These are phyloP conservation scores for Papilio polyxenes DNA, from an alignment of 1,140 invertebrate genomes.

Conservation along the genomic window DNA sequence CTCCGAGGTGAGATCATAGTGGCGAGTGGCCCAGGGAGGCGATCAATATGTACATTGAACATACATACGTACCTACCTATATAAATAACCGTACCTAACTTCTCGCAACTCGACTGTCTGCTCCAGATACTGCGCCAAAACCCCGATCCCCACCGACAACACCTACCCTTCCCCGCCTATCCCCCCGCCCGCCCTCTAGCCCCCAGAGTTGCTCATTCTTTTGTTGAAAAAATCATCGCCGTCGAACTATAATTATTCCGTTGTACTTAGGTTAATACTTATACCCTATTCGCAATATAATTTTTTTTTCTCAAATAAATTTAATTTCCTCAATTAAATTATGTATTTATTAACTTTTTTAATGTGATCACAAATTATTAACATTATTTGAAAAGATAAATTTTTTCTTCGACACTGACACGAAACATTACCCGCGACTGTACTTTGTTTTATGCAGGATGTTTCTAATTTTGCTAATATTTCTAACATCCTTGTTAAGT, in stretches of 20 bases:
- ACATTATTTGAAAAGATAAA: background rate
- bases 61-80: slow-evolving; percentile 76
- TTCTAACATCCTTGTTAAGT: slow-evolving; percentile 32
- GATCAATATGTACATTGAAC: slow-evolving; percentile 80
- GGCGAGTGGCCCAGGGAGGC: slow-evolving; percentile 77
- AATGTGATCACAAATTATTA: background rate
- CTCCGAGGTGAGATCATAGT: slow-evolving; percentile 80
- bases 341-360: background rate
- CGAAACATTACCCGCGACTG: background rate
- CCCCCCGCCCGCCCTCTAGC: slow-evolving; percentile 43
- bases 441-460: slow-evolving; percentile 18
- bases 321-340: background rate
- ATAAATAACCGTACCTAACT: slow-evolving; percentile 76
- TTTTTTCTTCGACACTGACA: slow-evolving; percentile 11
- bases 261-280: background rate
- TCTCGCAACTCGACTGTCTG: slow-evolving; percentile 77
- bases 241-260: slow-evolving; percentile 34
- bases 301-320: background rate
- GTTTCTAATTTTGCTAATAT: slow-evolving; percentile 19
- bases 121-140: slow-evolving; percentile 78
- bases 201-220: slow-evolving; percentile 39
- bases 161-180: slow-evolving; percentile 24
- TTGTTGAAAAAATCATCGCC: slow-evolving; percentile 30
- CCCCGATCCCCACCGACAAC: slow-evolving; percentile 52
- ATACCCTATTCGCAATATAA: background rate